Evolutionary conservation across 2,113 vertebrate species (phyloP), one percentile per base, ranked within the genome.

Genomic region (Channa argus): DNA sequence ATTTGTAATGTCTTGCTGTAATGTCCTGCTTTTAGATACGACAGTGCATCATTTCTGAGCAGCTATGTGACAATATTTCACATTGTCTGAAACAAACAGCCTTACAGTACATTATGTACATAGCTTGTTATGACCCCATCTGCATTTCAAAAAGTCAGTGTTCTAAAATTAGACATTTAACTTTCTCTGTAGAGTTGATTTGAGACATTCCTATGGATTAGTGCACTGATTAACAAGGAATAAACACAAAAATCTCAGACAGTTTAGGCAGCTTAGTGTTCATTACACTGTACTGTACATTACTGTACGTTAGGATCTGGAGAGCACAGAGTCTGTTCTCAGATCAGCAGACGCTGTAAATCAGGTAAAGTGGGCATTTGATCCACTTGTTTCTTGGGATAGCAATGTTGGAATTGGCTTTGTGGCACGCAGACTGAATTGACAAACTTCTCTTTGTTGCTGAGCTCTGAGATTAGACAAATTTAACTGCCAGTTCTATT

Each of bases 401-500:
- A 7, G 39, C 39, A 41, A 41, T 24, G 24, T 24, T 24, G 24
- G 24, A 24, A 24, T 24, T 24, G 24, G 24, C 24, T 14, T 41
- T 41, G 34, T 41, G 52, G 15, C 34, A 38, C 4, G 13, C 46
- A 47, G 34, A 63, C 52, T 47, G 47, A 54, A 9, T 8, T 33
- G 37, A 77, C 60, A 65, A 38, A 51, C 46, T 15, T 34, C n/a
- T 69, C 24, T 63, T 79, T 66, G 56, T 78, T 37, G 3, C 39
- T 12, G 24, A 67, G 64, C 63, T 7, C 50, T 41, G 34, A 3
- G n/a, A 1, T 59, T 7, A 79, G 55, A 47, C 41, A 37, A 13
- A 59, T 55, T 56, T 60, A 65, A 72, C 54, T 43, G 10, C 8
- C 41, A 65, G n/a, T n/a, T 70, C 2, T 43, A 49, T 71, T 13